Evolutionary conservation across 2,113 vertebrate genomes (phyloP).

Genomic region (Mobula hypostoma): DNA sequence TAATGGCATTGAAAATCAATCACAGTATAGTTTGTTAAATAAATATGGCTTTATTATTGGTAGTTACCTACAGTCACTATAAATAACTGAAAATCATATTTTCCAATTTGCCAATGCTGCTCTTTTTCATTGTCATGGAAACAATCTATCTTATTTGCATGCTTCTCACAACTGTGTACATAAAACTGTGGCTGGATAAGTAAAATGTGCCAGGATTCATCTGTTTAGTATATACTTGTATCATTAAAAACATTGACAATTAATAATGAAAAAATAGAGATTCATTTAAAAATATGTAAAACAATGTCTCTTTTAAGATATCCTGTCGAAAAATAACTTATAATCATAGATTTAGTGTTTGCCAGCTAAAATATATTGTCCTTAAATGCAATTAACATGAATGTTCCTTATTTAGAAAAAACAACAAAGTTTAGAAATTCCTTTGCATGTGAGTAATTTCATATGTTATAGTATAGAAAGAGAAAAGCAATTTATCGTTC

Average conservation of each 20-base stretch:
- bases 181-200: slow-evolving; percentile 11
- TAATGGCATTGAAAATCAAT: slow-evolving; percentile 22
- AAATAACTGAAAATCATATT: slow-evolving; percentile 38
- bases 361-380: background rate
- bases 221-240: background rate
- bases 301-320: background rate
- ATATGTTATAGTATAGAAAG: no score
- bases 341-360: background rate
- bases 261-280: no score
- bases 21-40: background rate
- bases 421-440: background rate
- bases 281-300: background rate
- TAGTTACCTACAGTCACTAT: slow-evolving; percentile 16
- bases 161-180: slow-evolving; percentile 25
- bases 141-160: slow-evolving; percentile 38
- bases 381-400: background rate
- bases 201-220: slow-evolving; percentile 6
- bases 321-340: background rate
- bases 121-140: slow-evolving; percentile 37
- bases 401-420: background rate
- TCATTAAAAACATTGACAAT: background rate
- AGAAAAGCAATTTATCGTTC: no score
- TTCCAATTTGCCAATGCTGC: slow-evolving; percentile 34
- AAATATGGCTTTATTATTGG: slow-evolving; percentile 28
- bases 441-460: no score